Base-by-base conservation (phyloP, 2,797 vertebrate species). In the Denticeps clupeoides region DNA sequence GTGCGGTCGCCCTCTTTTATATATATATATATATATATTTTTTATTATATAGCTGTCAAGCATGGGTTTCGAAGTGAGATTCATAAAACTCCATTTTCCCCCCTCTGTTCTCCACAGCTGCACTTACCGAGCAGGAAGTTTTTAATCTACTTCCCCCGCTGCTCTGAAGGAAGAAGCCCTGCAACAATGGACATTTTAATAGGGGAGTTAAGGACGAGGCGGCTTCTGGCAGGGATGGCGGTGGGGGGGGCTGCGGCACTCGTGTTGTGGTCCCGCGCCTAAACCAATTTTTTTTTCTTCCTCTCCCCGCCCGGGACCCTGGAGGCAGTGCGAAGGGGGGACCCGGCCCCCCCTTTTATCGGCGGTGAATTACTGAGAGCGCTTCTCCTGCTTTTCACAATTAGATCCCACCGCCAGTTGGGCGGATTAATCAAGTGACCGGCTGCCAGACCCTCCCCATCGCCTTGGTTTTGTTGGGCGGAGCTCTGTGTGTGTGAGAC, bases 301-400 rank as follows among this genome's bases (percentile, higher is more conserved):
- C 3, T 5, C 5, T 22, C 24, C 5, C 24, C 24, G 65, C 53
- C 61, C 41, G 49, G 65, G 59, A 74, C 75, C 73, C 27, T 33
- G 65, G 67, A 70, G 73, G 68, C 49, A 61, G 59, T 71, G 67
- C 71, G 69, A 79, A 79, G 74, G 75, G 69, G 72, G 68, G n/a
- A n/a, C n/a, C n/a, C 65, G 41, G 54, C 66, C 75, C 69, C 69
- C 71, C 70, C 70, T 67, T 74, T 19, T 18, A 38, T 65, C 49
- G 3, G 50, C 63, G 59, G 62, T 10, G 44, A 53, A 57, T 58
- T 53, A 59, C 58, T 47, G 45, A 27, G 65, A 75, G 73, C 79
- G 74, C 82, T 82, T 80, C 77, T 79, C 68, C 76, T 70, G 68
- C 64, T 70, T n/a, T 72, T 73, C 63, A 76, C 77, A 81, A 80